These are phyloP conservation scores for Tenualosa ilisha DNA, from an alignment of 2,797 vertebrate species.

Conservation along the genomic window DNA sequence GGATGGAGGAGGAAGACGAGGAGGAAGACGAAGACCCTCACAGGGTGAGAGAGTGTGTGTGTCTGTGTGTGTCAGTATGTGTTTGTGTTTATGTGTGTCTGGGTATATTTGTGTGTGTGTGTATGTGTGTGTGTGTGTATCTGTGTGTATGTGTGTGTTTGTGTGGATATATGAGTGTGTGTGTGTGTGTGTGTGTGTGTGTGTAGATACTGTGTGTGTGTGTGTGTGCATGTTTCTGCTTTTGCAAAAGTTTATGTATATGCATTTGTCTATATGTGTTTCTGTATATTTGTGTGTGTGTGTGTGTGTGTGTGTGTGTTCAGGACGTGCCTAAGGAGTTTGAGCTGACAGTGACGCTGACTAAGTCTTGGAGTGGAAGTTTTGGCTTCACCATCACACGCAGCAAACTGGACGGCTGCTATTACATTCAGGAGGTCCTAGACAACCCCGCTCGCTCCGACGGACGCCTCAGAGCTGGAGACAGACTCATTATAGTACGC, in stretches of 20 bases:
- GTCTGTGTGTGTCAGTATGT: constrained; percentile 31
- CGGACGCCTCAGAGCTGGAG: constrained; percentile 77
- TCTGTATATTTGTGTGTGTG: too few species aligned
- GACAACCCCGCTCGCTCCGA: constrained; percentile 78
- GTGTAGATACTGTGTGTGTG: constrained; percentile 36
- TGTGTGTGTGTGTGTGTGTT: constrained; percentile 33
- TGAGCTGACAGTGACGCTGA: constrained; percentile 77
- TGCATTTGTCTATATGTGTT: too few species aligned
- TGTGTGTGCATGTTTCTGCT: background rate
- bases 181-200: too few species aligned
- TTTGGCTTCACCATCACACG: constrained; percentile 81
- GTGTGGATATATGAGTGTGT: too few species aligned
- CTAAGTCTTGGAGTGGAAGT: constrained; percentile 75
- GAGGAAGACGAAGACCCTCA: constrained; percentile 68
- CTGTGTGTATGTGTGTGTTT: background rate
- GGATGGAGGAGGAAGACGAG: constrained; percentile 71
- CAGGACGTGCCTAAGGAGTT: constrained; percentile 78
- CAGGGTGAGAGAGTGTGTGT: constrained; percentile 65
- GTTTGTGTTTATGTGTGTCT: background rate
- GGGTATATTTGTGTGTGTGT: background rate
- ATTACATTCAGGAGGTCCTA: constrained; percentile 79
- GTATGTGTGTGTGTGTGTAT: background rate
- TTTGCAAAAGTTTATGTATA: too few species aligned
- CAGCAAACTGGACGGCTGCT: constrained; percentile 79
- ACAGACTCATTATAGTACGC: constrained; percentile 78